A percentile compares a stretch with the other conserved stretches of the same genome.
phyloP scores from a whole-genome alignment of 37 sponge, comb jelly and placozoan species.

The Oopsacas minuta region DNA sequence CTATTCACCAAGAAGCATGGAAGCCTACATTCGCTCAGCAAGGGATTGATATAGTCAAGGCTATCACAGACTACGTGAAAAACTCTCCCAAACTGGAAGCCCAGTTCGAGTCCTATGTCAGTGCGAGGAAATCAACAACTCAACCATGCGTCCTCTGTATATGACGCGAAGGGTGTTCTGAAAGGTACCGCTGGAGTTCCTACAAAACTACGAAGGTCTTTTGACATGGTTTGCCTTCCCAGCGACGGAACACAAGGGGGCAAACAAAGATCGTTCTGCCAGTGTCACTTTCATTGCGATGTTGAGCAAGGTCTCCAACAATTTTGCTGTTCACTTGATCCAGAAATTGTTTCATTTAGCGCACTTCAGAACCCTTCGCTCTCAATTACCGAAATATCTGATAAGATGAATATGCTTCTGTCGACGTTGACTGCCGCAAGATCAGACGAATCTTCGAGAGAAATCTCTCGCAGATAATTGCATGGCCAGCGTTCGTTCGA shows the following conservation, averaged over 20 bases:
- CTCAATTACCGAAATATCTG: not conserved
- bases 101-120: conserved; percentile 9
- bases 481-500: not conserved
- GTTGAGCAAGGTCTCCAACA: not conserved
- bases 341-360: not conserved
- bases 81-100: not conserved
- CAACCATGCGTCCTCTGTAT: not conserved
- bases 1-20: not conserved
- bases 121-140: not conserved
- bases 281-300: conserved; percentile 11
- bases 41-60: not conserved
- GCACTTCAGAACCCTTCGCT: conserved; percentile 13
- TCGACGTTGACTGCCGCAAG: not conserved
- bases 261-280: conserved; percentile 4
- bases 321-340: not conserved
- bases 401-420: not conserved
- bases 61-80: not conserved
- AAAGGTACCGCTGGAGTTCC: conserved; percentile 2
- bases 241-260: not conserved
- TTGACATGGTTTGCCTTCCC: not conserved
- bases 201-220: conserved; percentile 15
- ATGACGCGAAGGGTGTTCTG: not conserved
- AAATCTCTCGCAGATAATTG: not conserved
- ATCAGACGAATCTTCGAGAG: not conserved
- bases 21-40: conserved; percentile 9